Evolutionary conservation across 2,113 vertebrate genomes (phyloP).

Genomic region (Scomber japonicus): DNA sequence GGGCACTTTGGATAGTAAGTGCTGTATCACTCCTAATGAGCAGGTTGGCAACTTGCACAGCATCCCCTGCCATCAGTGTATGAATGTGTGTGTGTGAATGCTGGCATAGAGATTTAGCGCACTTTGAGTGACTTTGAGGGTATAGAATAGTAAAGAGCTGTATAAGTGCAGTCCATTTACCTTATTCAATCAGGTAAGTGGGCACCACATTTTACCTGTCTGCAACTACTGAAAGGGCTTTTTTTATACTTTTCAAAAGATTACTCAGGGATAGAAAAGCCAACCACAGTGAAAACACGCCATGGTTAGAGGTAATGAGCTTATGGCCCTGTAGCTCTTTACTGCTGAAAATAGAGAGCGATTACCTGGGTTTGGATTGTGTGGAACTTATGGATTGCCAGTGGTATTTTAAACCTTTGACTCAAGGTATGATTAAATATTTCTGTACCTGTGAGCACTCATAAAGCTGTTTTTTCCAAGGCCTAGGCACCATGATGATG

Average conservation of each 20-base stretch:
- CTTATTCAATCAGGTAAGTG: not conserved
- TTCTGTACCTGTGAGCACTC: slow-evolving; percentile 20
- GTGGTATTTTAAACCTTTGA: slow-evolving; percentile 25
- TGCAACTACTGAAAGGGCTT: not conserved
- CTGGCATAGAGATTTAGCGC: too few relatives aligned
- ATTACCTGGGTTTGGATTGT: not conserved
- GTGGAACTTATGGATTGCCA: slow-evolving; percentile 9
- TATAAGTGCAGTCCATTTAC: too few relatives aligned
- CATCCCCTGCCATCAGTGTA: too few relatives aligned
- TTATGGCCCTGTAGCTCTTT: not conserved
- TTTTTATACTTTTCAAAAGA: not conserved
- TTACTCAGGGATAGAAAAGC: not conserved
- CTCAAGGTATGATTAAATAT: slow-evolving; percentile 38
- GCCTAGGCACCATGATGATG: slow-evolving; percentile 15
- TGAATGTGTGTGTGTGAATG: too few relatives aligned
- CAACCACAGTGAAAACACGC: not conserved
- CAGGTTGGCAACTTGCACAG: too few relatives aligned
- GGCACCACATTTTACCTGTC: not conserved
- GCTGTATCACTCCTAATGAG: too few relatives aligned
- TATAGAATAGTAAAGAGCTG: too few relatives aligned
- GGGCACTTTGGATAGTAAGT: too few relatives aligned
- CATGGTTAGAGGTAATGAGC: slow-evolving; percentile 7
- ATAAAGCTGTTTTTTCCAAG: slow-evolving; percentile 4
- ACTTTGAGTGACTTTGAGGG: too few relatives aligned
- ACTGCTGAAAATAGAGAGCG: not conserved